A percentile compares a stretch with the other conserved stretches of the same genome.
These are phyloP conservation scores for Burhinus oedicnemus DNA, from an alignment of 2,113 vertebrate genomes.

Conservation along the genomic window DNA sequence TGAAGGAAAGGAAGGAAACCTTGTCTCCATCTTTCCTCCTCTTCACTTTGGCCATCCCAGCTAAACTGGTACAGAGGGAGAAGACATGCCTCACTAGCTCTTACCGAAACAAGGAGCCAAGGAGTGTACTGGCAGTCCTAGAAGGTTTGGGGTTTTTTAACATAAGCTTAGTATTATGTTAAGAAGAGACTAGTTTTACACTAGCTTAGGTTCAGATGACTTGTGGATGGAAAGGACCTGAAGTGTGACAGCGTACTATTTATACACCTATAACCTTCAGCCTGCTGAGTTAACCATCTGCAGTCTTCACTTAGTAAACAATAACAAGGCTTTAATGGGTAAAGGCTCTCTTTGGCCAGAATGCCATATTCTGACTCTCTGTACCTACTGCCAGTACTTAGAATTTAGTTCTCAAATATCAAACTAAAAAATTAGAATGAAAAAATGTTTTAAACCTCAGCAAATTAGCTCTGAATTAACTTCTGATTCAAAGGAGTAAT, in stretches of 20 bases:
- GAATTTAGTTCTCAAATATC: neutral
- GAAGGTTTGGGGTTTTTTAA: neutral
- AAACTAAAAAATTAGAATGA: neutral
- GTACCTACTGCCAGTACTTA: neutral
- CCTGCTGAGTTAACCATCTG: slow-evolving; percentile 20
- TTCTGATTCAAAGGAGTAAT: neutral
- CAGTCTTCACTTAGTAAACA: neutral
- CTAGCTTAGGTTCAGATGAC: neutral
- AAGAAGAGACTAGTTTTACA: neutral
- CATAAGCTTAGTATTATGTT: neutral
- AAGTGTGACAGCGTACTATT: neutral
- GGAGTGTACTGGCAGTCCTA: accelerated
- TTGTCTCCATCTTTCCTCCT: neutral
- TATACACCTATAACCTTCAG: slow-evolving; percentile 5
- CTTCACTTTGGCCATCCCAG: neutral
- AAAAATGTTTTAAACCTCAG: neutral
- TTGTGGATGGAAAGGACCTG: neutral
- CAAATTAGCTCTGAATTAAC: neutral
- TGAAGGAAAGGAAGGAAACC: neutral
- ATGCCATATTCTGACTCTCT: neutral
- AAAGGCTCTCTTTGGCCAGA: neutral
- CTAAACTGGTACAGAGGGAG: neutral
- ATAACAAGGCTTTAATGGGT: neutral
- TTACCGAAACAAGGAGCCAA: neutral
- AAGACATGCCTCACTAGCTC: neutral